Evolutionary conservation across 1,140 invertebrate genomes (phyloP).

Genomic region (Drosophila nannoptera): DNA sequence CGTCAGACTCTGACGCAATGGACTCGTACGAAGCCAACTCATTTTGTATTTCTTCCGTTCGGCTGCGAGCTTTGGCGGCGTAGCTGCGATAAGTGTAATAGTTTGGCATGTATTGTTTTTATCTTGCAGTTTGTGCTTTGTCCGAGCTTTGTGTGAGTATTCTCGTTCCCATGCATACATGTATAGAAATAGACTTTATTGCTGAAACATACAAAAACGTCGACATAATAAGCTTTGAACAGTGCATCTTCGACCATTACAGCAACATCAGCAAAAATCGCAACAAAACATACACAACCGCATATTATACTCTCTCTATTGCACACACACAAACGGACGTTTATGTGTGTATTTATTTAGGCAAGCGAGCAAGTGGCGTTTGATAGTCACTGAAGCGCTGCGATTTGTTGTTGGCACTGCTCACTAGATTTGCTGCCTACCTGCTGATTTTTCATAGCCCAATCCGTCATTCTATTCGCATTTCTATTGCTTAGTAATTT

Average conservation of each 20-base stretch:
- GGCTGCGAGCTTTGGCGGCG: constrained; percentile 25
- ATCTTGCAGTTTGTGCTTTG: constrained; percentile 61
- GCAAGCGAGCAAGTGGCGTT: constrained; percentile 40
- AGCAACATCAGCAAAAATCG: constrained; percentile 24
- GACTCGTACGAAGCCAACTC: constrained; percentile 84
- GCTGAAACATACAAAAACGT: constrained; percentile 45
- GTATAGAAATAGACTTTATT: constrained; percentile 40
- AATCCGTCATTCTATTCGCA: constrained; percentile 41
- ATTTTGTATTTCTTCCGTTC: constrained; percentile 75
- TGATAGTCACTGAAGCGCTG: constrained; percentile 44
- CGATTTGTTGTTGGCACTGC: constrained; percentile 23
- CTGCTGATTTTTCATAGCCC: constrained; percentile 55
- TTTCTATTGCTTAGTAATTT: constrained; percentile 13
- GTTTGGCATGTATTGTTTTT: constrained; percentile 47
- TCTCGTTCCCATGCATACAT: constrained; percentile 24
- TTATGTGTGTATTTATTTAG: constrained; percentile 27
- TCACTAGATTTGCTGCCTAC: constrained; percentile 49
- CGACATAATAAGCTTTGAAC: constrained; percentile 36
- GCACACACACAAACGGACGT: not conserved
- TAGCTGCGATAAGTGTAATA: constrained; percentile 21
- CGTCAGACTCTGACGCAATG: constrained; percentile 82
- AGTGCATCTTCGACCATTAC: constrained; percentile 17
- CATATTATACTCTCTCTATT: constrained; percentile 16
- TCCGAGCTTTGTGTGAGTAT: constrained; percentile 54
- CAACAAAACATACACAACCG: constrained; percentile 37